Conservation (phyloP, 2,797 vertebrate genomes). For the Tympanoctomys barrerae region DNA sequence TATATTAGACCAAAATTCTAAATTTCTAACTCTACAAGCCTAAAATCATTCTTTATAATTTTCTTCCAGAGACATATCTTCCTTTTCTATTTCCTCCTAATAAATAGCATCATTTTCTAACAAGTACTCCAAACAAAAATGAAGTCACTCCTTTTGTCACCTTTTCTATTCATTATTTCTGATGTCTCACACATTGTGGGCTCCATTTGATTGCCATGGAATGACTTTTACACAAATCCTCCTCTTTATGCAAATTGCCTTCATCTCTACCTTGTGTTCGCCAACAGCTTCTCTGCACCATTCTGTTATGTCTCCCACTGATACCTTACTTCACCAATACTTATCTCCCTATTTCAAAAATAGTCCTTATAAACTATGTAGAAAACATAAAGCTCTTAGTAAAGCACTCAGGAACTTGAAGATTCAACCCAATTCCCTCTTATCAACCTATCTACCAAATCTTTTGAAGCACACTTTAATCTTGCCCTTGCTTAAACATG, state of each 20-base stretch:
- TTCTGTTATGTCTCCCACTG: not conserved
- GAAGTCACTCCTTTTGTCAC: not conserved
- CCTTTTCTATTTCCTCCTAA: not conserved
- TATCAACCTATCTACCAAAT: not conserved
- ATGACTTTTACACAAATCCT: not conserved
- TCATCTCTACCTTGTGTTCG: not conserved
- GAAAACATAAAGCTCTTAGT: not conserved
- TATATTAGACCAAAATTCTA: not conserved
- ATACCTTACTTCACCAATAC: not conserved
- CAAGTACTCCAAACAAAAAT: not conserved
- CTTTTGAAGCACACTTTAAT: not conserved
- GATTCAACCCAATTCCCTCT: not conserved
- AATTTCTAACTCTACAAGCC: not conserved
- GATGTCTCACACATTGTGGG: not conserved
- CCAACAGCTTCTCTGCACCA: not conserved
- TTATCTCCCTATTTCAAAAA: not conserved
- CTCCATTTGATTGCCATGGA: not conserved
- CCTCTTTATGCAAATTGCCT: not conserved
- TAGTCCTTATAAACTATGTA: not conserved
- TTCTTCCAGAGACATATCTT: not conserved
- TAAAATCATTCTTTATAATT: constrained; percentile 30
- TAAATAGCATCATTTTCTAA: not conserved
- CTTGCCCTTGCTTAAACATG: not conserved
- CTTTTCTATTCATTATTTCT: not conserved
- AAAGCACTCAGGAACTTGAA: not conserved